These are phyloP conservation scores for Crypturellus tataupa DNA, from an alignment of 2,797 vertebrate genomes.

Conservation along the genomic window DNA sequence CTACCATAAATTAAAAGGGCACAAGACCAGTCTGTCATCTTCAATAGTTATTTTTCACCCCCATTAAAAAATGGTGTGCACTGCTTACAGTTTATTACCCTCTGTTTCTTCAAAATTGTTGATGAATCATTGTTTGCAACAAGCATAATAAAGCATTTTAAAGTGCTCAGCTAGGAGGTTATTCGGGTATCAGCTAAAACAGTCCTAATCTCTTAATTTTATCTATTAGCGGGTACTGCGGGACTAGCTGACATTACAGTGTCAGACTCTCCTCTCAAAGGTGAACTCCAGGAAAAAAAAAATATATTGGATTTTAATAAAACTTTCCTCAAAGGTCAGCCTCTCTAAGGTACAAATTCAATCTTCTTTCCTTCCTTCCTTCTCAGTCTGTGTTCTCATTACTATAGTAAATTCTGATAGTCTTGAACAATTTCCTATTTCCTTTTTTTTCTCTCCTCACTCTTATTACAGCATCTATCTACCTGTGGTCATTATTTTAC, in stretches of 20 bases:
- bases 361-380: constrained; percentile 12
- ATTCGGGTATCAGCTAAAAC: neutral
- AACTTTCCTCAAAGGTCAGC: constrained; percentile 52
- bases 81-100: neutral
- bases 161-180: constrained; percentile 1
- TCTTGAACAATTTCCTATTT: constrained; percentile 6
- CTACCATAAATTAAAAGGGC: neutral
- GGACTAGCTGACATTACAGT: constrained; percentile 29
- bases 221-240: neutral
- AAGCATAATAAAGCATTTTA: neutral
- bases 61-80: neutral
- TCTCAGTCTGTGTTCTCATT: constrained; percentile 16
- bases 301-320: constrained; percentile 50
- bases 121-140: constrained; percentile 22
- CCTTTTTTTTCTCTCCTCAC: neutral
- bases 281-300: constrained; percentile 42
- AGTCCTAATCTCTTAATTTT: constrained; percentile 13
- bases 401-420: constrained; percentile 10
- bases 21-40: neutral
- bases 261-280: constrained; percentile 1
- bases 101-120: neutral
- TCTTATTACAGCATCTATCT: neutral
- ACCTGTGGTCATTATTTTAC: neutral
- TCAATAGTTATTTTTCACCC: neutral
- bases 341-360: constrained; percentile 42